These are phyloP conservation scores for Tretioscincus oriximinensis DNA, from an alignment of 2,113 vertebrate genomes.

Conservation along the genomic window DNA sequence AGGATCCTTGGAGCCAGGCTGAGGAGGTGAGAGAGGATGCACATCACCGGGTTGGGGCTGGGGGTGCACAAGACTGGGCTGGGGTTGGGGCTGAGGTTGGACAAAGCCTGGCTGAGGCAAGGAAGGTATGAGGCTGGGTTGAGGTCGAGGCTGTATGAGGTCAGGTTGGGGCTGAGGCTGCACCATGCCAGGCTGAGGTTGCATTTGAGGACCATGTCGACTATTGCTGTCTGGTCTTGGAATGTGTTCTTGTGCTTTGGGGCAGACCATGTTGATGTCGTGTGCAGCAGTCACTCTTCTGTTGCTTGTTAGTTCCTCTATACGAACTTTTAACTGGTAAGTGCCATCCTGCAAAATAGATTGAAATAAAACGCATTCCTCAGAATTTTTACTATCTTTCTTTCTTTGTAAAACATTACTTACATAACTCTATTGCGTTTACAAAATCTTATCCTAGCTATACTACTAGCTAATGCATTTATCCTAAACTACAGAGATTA, in stretches of 20 bases:
- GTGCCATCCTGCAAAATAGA: conserved; percentile 28
- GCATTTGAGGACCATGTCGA: rapidly evolving
- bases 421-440: too few species aligned
- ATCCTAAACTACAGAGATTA: too few species aligned
- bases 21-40: background rate
- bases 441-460: too few species aligned
- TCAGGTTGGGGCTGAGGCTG: background rate
- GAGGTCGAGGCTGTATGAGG: background rate
- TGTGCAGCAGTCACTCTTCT: background rate
- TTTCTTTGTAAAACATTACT: too few species aligned
- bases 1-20: background rate
- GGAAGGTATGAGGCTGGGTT: background rate
- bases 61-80: background rate
- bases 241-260: background rate
- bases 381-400: background rate
- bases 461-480: too few species aligned
- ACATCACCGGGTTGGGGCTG: background rate
- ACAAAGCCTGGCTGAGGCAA: background rate
- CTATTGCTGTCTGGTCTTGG: rapidly evolving
- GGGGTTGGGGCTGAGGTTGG: background rate
- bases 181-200: background rate
- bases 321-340: conserved; percentile 44
- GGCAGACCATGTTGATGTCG: conserved; percentile 61
- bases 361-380: too few species aligned
- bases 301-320: conserved; percentile 47